A percentile compares a stretch with the other conserved stretches of the same genome.
phyloP scores from a whole-genome alignment of 2,797 vertebrate genomes.

The Eidolon dupreanum region DNA sequence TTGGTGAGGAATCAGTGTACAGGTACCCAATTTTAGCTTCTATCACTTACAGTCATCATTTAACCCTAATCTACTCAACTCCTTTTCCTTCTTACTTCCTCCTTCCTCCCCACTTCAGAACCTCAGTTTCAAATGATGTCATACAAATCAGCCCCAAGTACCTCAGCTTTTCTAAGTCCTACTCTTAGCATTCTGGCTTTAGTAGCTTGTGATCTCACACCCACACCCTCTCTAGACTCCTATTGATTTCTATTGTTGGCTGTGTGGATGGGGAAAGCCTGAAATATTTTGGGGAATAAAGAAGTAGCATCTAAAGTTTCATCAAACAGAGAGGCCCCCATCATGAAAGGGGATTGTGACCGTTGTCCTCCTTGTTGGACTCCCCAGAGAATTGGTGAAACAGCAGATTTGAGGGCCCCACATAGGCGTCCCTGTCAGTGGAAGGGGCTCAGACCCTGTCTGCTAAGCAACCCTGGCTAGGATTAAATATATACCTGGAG shows the following conservation, averaged over 20 bases:
- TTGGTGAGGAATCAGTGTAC: background rate
- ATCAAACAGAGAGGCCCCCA: background rate
- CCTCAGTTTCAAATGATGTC: background rate
- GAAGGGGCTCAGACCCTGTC: background rate
- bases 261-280: background rate
- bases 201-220: background rate
- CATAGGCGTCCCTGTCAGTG: background rate
- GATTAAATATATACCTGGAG: background rate
- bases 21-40: background rate
- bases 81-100: background rate
- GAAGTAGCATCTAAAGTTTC: slow-evolving; percentile 35
- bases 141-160: background rate
- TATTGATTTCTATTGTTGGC: background rate
- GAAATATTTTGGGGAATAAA: slow-evolving; percentile 34
- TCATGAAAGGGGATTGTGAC: background rate
- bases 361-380: background rate
- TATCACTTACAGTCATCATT: background rate
- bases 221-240: background rate
- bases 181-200: background rate
- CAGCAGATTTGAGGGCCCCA: background rate
- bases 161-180: background rate
- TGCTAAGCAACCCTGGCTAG: background rate
- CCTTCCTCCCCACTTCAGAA: background rate
- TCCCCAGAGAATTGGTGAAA: background rate
- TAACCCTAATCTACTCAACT: background rate